A percentile compares a stretch with the other conserved stretches of the same genome.
Evolutionary conservation across 2,888 invertebrate genomes (phyloP).

Genomic region (Mechanitis messenoides): DNA sequence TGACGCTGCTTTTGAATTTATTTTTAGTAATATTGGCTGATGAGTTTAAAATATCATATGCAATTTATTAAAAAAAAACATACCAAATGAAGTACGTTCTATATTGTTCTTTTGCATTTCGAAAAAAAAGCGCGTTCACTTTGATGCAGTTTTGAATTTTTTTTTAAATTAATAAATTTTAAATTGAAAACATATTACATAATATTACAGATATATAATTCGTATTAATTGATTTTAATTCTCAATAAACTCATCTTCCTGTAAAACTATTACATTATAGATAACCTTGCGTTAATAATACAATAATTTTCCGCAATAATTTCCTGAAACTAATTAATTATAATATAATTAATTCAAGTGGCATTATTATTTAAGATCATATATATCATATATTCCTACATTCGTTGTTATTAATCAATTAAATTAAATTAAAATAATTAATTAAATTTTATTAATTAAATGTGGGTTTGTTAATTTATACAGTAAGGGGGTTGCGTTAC

Average conservation of each 20-base stretch:
- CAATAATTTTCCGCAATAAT: constrained; percentile 14
- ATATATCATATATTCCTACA: no score
- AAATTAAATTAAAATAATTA: no score
- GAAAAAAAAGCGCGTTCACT: no score
- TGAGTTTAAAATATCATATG: constrained; percentile 22
- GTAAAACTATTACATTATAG: background rate
- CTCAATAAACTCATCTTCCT: background rate
- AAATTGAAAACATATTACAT: no score
- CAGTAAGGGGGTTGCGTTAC: constrained; percentile 27
- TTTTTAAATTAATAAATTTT: no score
- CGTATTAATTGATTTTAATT: no score
- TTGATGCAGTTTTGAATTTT: no score
- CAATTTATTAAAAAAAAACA: constrained; percentile 9
- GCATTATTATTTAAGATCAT: background rate
- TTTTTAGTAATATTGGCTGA: constrained; percentile 25
- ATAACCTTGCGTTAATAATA: background rate
- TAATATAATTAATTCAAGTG: background rate
- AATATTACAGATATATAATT: no score
- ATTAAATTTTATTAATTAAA: constrained; percentile 8
- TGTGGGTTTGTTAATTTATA: constrained; percentile 28
- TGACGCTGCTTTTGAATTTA: constrained; percentile 42
- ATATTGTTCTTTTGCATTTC: background rate
- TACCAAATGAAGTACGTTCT: background rate
- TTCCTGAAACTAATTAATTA: constrained; percentile 20
- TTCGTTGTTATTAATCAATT: no score